These are phyloP conservation scores for Mimumesa dahlbomi DNA, from an alignment of 2,888 invertebrate species.

Conservation along the genomic window DNA sequence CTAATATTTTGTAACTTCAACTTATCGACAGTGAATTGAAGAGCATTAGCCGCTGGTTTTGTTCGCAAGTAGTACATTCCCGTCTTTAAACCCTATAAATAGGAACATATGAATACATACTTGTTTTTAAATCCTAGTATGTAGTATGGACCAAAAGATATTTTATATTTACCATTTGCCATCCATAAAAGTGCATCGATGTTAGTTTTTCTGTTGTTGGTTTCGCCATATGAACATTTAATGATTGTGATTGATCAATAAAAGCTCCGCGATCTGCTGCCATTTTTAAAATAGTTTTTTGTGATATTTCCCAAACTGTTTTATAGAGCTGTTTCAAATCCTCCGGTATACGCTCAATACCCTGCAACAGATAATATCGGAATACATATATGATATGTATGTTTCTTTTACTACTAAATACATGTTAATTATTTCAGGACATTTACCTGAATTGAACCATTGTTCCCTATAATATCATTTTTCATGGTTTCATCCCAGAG, in stretches of 20 bases:
- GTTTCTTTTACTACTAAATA: not conserved
- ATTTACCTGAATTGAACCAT: slow-evolving; percentile 92
- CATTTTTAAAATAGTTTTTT: slow-evolving; percentile 96
- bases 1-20: slow-evolving; percentile 81
- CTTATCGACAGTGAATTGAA: slow-evolving; percentile 99
- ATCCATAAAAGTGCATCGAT: slow-evolving; percentile 99
- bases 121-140: not conserved
- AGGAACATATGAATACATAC: not conserved
- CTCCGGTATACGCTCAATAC: slow-evolving; percentile 91
- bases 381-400: no score
- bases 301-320: slow-evolving; percentile 98
- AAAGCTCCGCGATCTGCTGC: slow-evolving; percentile 98
- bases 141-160: no score
- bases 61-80: slow-evolving; percentile 99
- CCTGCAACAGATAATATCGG: slow-evolving; percentile 82
- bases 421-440: not conserved
- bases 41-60: slow-evolving; percentile 97
- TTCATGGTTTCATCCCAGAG: slow-evolving; percentile 98
- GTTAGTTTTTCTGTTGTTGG: slow-evolving; percentile 96
- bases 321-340: slow-evolving; percentile 94
- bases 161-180: slow-evolving; percentile 89
- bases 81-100: slow-evolving; percentile 92
- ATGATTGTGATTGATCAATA: slow-evolving; percentile 99
- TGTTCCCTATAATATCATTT: slow-evolving; percentile 93
- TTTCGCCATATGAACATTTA: slow-evolving; percentile 98